phyloP scores from a whole-genome alignment of 2,888 invertebrate species.

The Polymixis flavicincta region DNA sequence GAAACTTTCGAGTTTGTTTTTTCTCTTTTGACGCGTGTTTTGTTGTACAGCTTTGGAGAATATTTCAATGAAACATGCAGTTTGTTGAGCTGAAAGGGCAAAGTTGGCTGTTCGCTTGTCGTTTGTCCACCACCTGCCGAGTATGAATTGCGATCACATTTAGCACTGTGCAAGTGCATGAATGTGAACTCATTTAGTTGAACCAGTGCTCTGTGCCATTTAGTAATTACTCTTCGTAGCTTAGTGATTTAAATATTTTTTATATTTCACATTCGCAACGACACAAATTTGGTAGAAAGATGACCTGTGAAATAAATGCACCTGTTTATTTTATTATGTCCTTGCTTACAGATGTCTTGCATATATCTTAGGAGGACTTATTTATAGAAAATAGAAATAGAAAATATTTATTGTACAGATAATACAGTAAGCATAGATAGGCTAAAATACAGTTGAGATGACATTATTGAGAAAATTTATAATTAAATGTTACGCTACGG shows the following conservation, averaged over 20 bases:
- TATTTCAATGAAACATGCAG: conserved; percentile 7
- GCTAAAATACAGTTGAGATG: too few species aligned
- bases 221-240: not conserved
- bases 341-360: not conserved
- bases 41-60: conserved; percentile 9
- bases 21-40: conserved; percentile 1
- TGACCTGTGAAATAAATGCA: not conserved
- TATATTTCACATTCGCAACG: not conserved
- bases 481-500: too few species aligned
- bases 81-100: not conserved
- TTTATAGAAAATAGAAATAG: too few species aligned
- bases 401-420: too few species aligned
- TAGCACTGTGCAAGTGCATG: not conserved
- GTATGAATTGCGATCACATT: conserved; percentile 20
- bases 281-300: not conserved
- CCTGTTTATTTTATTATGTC: not conserved
- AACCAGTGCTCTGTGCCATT: not conserved
- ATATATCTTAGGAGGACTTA: too few species aligned
- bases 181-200: conserved; percentile 16
- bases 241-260: not conserved
- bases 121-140: conserved; percentile 14
- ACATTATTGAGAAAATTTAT: too few species aligned
- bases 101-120: conserved; percentile 8
- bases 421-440: too few species aligned
- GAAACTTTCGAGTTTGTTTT: conserved; percentile 6